Evolutionary conservation across 2,888 invertebrate genomes (phyloP).

Genomic region (Idaea straminata): DNA sequence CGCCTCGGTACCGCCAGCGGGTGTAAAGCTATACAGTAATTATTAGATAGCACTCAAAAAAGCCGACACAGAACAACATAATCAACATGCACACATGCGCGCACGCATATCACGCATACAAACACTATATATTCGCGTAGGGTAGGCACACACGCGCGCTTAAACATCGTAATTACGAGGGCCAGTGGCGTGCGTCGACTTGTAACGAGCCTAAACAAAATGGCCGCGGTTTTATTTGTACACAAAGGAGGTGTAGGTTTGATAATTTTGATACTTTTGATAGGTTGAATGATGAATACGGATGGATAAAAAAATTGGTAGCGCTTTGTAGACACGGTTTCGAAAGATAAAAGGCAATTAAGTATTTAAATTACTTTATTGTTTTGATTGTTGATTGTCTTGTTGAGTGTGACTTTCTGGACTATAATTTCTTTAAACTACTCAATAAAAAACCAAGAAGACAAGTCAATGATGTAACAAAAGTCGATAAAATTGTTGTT

Average conservation of each 20-base stretch:
- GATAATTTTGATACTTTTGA: conserved; percentile 46
- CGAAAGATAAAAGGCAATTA: conserved; percentile 8
- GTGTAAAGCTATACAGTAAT: conserved; percentile 76
- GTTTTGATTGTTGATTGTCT: background rate
- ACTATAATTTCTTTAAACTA: background rate
- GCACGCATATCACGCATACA: conserved; percentile 19
- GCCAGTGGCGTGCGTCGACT: conserved; percentile 76
- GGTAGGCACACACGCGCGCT: conserved; percentile 25
- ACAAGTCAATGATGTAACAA: background rate
- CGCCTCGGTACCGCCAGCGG: conserved; percentile 47
- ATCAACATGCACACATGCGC: conserved; percentile 23
- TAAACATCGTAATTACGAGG: conserved; percentile 72
- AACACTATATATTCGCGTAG: conserved; percentile 26
- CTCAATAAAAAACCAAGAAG: background rate
- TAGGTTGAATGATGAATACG: conserved; percentile 53
- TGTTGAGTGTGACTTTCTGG: background rate
- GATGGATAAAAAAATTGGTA: conserved; percentile 39
- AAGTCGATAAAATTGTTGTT: background rate
- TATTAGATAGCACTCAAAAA: conserved; percentile 75
- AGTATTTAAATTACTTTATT: background rate
- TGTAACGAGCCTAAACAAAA: conserved; percentile 68
- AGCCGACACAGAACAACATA: conserved; percentile 62
- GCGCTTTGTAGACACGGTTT: conserved; percentile 29
- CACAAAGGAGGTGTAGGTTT: conserved; percentile 60
- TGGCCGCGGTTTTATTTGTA: conserved; percentile 20